Percentiles rank a stretch among this genome's conserved stretches.
phyloP scores from a whole-genome alignment of 53 echinoderm and acorn worm genomes.

The Hippasteria phrygiana region DNA sequence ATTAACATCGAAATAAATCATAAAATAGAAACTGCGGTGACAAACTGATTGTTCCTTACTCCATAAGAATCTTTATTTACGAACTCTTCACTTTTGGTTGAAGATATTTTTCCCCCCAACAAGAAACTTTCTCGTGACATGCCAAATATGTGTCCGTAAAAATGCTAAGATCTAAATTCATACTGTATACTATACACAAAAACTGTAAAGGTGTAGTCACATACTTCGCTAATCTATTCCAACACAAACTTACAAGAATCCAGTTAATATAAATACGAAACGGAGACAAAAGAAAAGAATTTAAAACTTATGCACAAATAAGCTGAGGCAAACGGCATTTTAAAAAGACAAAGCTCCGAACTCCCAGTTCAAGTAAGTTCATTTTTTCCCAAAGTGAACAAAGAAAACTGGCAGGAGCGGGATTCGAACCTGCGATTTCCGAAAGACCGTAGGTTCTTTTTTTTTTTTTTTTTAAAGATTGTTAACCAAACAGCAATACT shows the following conservation, averaged over 20 bases:
- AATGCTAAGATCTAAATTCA: neutral
- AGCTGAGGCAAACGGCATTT: constrained; percentile 16
- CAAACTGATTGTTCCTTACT: neutral
- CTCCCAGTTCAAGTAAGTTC: too few species aligned
- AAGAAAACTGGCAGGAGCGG: too few species aligned
- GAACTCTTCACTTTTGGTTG: constrained; percentile 27
- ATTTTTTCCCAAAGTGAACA: too few species aligned
- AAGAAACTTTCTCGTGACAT: neutral
- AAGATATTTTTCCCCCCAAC: neutral
- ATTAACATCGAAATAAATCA: neutral
- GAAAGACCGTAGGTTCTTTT: too few species aligned
- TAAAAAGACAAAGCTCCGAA: neutral
- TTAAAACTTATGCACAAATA: constrained; percentile 29
- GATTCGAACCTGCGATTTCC: too few species aligned
- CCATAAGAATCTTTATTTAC: constrained; percentile 34
- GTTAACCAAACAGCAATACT: too few species aligned
- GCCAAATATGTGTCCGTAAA: constrained; percentile 12
- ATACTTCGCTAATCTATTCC: neutral
- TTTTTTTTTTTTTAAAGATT: too few species aligned
- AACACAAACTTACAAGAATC: constrained; percentile 36
- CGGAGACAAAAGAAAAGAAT: neutral
- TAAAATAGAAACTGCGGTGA: neutral
- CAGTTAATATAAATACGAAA: constrained; percentile 40
- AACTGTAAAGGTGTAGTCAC: neutral
- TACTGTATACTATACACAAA: constrained; percentile 44